phyloP scores from a whole-genome alignment of 2,888 invertebrate genomes.

The Metacarcinus magister region DNA sequence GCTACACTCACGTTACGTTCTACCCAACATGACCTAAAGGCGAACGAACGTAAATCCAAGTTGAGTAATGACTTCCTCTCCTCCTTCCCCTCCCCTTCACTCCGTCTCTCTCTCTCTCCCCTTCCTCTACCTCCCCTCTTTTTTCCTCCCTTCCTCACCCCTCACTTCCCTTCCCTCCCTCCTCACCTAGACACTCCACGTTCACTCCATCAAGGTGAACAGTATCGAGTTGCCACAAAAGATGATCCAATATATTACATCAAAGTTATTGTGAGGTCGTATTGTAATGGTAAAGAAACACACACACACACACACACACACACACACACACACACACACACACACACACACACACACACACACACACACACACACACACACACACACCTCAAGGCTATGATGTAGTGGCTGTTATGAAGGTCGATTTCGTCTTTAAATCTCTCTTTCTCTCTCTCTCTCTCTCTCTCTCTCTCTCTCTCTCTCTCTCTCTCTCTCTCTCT shows the following conservation, averaged over 20 bases:
- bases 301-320: not conserved
- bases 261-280: not conserved
- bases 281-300: not conserved
- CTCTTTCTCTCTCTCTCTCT: too few relatives aligned
- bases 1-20: too few relatives aligned
- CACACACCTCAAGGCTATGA: too few relatives aligned
- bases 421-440: too few relatives aligned
- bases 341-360: not conserved
- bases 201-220: not conserved
- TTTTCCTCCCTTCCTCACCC: too few relatives aligned
- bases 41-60: too few relatives aligned
- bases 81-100: not conserved
- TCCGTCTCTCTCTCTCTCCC: not conserved
- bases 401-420: too few relatives aligned
- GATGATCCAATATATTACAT: not conserved
- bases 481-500: too few relatives aligned
- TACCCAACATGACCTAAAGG: too few relatives aligned
- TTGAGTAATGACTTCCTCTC: not conserved
- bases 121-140: not conserved
- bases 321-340: conserved; percentile 14
- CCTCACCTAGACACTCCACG: not conserved
- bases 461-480: too few relatives aligned
- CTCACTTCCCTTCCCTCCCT: too few relatives aligned
- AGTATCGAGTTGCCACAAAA: not conserved
- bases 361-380: too few relatives aligned